Conservation (phyloP, 2,113 vertebrate genomes). For the Anthoscopus minutus region DNA sequence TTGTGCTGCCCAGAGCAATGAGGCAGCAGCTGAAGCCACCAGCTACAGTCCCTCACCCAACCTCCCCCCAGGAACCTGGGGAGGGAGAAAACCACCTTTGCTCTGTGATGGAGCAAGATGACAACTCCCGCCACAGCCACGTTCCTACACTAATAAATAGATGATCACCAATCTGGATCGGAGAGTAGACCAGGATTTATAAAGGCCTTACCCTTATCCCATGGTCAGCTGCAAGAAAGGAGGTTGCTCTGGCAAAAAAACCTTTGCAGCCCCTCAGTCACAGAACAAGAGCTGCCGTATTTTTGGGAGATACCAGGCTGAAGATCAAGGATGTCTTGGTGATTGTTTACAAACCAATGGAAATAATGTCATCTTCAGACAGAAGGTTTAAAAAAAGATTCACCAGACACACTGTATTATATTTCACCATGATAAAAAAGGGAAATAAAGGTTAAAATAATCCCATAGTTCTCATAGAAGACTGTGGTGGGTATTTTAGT, state of each 20-base stretch:
- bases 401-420: not conserved
- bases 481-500: not conserved
- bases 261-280: not conserved
- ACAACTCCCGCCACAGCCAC: not conserved
- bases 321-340: fast-evolving
- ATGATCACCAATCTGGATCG: fast-evolving
- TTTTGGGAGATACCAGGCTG: not conserved
- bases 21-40: not conserved
- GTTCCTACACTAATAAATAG: not conserved
- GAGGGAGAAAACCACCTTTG: not conserved
- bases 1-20: not conserved
- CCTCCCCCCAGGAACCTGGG: not conserved
- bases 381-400: not conserved
- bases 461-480: not conserved
- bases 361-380: not conserved
- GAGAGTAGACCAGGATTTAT: not conserved
- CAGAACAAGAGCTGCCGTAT: not conserved
- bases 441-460: not conserved
- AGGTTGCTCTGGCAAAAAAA: not conserved
- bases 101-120: fast-evolving
- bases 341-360: not conserved
- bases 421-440: not conserved
- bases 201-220: not conserved
- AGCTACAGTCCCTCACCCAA: not conserved
- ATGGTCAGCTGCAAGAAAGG: not conserved